Base-by-base conservation (phyloP, 2,113 vertebrate genomes). In the Taxidea taxus region DNA sequence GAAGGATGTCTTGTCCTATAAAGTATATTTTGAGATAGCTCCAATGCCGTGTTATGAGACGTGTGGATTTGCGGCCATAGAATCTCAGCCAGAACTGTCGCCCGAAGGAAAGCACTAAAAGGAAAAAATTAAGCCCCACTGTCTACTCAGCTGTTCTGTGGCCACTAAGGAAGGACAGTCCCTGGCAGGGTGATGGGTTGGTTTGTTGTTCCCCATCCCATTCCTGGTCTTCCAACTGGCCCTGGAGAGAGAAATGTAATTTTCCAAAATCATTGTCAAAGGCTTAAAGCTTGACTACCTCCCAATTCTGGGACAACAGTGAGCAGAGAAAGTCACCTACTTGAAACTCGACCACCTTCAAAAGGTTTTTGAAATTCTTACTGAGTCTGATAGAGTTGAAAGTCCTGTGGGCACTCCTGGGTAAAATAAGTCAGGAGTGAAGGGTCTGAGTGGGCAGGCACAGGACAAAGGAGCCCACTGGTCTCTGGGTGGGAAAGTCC, bases 321-420 rank as follows among this genome's bases (percentile, higher is more conserved):
- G n/a, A 21, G 18, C 54, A 7, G 4, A 92, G 18, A 74, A 70
- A 4, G 16, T 58, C 47, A 10, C 11, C 31, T 60, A 25, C 20
- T 47, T 34, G 42, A 86, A 81, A 66, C 47, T 54, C 16, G 7
- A 10, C 2, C 18, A 20, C 29, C 29, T 81, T 84, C 51, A 10
- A 49, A 86, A 44, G 54, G 54, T 83, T 60, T 82, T 72, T 56
- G 20, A 9, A 27, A 0, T 42, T 47, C n/a, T 44, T 27, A 49
- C 27, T 0, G 6, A 37, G 4, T 27, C 92, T 47, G n/a, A 44
- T 5, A 34, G 39, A n/a, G n/a, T 6, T 0, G 16, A 34, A 66
- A 77, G 58, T 15, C 1, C 29, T 14, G 6, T 58, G 10, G 39
- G 60, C 23, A 60, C 11, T 13, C 3, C 39, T 21, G 78, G 66